A percentile compares a stretch with the other conserved stretches of the same genome.
Evolutionary conservation across 2,113 vertebrate genomes (phyloP).

Genomic region (Prolemur simus): DNA sequence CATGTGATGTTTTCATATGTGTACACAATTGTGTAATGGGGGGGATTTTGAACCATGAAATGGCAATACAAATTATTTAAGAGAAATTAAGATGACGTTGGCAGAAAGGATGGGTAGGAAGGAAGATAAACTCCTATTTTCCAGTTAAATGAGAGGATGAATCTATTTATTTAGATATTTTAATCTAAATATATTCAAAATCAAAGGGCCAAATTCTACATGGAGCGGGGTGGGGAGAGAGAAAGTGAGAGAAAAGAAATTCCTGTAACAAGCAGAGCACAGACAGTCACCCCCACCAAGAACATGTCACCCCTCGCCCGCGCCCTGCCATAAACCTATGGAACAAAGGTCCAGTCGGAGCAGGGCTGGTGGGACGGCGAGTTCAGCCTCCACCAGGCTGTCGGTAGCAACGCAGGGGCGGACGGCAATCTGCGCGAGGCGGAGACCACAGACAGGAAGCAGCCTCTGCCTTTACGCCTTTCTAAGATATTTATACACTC

Average conservation of each 20-base stretch:
- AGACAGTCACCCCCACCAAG: not conserved
- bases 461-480: constrained; percentile 78
- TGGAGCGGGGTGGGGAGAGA: not conserved
- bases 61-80: not conserved
- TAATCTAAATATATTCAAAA: not conserved
- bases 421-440: constrained; percentile 33
- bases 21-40: not conserved
- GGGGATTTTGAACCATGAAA: not conserved
- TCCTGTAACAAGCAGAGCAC: not conserved
- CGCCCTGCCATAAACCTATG: not conserved
- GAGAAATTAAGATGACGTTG: not conserved
- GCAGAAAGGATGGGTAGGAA: not conserved
- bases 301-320: not conserved
- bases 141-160: not conserved
- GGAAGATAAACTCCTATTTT: not conserved
- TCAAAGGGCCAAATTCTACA: not conserved
- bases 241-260: not conserved
- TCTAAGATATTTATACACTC: constrained; percentile 85
- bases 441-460: constrained; percentile 83
- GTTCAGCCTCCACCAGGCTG: not conserved
- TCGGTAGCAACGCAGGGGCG: constrained; percentile 22
- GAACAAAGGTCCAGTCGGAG: constrained; percentile 40
- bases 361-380: not conserved
- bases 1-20: not conserved
- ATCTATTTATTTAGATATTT: not conserved